Base-by-base conservation (phyloP, 2,113 vertebrate genomes). In the Actenoides hombroni region DNA sequence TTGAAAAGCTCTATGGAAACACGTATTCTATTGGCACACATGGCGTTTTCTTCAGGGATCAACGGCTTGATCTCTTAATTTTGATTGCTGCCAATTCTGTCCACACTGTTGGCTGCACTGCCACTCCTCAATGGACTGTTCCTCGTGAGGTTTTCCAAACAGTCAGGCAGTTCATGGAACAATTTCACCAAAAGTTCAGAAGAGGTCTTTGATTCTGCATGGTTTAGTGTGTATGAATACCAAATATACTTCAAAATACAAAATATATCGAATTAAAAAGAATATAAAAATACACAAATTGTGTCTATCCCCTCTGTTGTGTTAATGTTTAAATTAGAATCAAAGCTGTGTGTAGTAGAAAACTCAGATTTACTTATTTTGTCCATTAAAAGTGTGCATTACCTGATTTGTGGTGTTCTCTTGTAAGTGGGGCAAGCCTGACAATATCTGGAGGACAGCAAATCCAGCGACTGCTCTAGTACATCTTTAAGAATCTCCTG, bases 381-480 rank as follows among this genome's bases (percentile, higher is more conserved):
- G 76, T 46, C 48, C 19, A 83, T 82, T 95, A 73, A 71, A 95
- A 82, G 5, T 1, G 13, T 25, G 2, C 12, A 23, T 98, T 98
- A 99, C 99, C 99, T 99, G 98, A 99, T 99, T 89, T 99, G 99
- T 87, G 98, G 95, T 77, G 98, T 98, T 97, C 99, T 98, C 87
- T 98, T 99, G 97, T 98, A 99, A 80, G 98, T 99, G 64, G 99
- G 99, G 71, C 93, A 98, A 26, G 97, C 99, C 49, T 95, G 97
- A 83, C 98, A 98, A 74, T 99, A 99, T 98, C 99, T 98, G 97
- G 98, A 98, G 57, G 98, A 98, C 74, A 99, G 93, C 12, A 99
- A 82, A 95, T 98, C 97, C 94, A 99, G 97, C 59, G 98, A 98
- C 92, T 98, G 98, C 63, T 99, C 98, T 88, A 99, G 85, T 51